A percentile compares a stretch with the other conserved stretches of the same genome.
These are phyloP conservation scores for Taurulus bubalis DNA, from an alignment of 2,113 vertebrate genomes.

Conservation along the genomic window DNA sequence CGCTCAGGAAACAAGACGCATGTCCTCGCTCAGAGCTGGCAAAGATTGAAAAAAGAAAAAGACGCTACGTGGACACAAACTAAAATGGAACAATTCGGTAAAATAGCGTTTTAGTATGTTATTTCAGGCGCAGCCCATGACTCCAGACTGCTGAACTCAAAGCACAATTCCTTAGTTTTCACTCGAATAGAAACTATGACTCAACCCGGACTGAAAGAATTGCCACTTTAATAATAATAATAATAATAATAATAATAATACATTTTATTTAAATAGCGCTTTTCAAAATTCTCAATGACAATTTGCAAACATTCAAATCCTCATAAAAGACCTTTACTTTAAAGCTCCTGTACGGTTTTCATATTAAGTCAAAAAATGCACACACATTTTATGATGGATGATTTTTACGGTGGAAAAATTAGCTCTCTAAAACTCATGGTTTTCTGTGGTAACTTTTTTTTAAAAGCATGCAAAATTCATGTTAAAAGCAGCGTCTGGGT, in stretches of 20 bases:
- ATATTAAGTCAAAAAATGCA: neutral
- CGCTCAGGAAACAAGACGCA: neutral
- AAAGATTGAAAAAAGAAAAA: too few relatives aligned
- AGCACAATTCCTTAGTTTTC: neutral
- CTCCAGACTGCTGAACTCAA: too few relatives aligned
- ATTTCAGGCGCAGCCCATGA: neutral
- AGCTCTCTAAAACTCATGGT: constrained; percentile 2
- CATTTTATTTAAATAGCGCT: too few relatives aligned
- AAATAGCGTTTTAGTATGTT: neutral
- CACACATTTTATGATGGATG: neutral
- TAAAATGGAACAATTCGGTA: too few relatives aligned
- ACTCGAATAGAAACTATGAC: neutral
- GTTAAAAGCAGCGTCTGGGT: constrained; percentile 19
- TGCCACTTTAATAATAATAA: neutral
- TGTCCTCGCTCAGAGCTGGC: too few relatives aligned
- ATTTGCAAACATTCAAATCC: too few relatives aligned
- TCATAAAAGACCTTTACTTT: too few relatives aligned
- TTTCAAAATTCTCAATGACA: too few relatives aligned
- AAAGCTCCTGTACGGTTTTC: neutral
- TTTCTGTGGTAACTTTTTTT: neutral
- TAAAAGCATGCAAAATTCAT: constrained; percentile 19
- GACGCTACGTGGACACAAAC: too few relatives aligned
- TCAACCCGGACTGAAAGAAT: neutral
- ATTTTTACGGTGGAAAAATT: constrained; percentile 9
- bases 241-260: neutral